Evolutionary conservation across 2,797 vertebrate genomes (phyloP).

Genomic region (Gallinago solitaria): DNA sequence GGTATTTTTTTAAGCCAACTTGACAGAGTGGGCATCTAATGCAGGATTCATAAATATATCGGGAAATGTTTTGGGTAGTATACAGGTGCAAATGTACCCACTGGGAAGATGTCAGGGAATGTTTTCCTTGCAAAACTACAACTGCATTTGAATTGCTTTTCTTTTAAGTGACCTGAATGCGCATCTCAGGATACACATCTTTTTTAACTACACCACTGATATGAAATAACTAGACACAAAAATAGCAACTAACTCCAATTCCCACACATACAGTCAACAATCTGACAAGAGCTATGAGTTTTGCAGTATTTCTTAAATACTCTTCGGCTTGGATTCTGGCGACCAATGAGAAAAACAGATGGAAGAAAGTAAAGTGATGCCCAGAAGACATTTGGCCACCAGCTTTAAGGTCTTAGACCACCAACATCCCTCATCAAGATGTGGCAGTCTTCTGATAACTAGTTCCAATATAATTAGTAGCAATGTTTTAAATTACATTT

Average conservation of each 20-base stretch:
- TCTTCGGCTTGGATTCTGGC: not conserved
- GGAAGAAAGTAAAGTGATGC: not conserved
- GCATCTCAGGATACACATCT: not conserved
- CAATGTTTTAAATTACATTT: not conserved
- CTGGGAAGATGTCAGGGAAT: not conserved
- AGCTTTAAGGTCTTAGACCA: not conserved
- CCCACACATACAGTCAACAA: not conserved
- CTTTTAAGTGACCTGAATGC: not conserved
- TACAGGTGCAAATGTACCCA: not conserved
- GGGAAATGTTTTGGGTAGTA: not conserved
- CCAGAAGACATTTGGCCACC: not conserved
- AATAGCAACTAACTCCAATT: not conserved
- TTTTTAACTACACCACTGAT: not conserved
- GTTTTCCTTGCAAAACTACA: not conserved
- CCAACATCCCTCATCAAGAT: not conserved
- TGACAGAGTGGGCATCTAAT: not conserved
- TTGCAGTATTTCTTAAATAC: not conserved
- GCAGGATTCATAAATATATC: not conserved
- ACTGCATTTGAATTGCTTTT: not conserved
- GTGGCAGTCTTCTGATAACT: not conserved
- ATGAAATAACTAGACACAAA: not conserved
- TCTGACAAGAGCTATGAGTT: not conserved
- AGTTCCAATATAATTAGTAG: not conserved
- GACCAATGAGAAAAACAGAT: not conserved
- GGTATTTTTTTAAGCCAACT: not conserved